phyloP scores from a whole-genome alignment of 2,888 invertebrate species.

The Nematopogon swammerdamellus region DNA sequence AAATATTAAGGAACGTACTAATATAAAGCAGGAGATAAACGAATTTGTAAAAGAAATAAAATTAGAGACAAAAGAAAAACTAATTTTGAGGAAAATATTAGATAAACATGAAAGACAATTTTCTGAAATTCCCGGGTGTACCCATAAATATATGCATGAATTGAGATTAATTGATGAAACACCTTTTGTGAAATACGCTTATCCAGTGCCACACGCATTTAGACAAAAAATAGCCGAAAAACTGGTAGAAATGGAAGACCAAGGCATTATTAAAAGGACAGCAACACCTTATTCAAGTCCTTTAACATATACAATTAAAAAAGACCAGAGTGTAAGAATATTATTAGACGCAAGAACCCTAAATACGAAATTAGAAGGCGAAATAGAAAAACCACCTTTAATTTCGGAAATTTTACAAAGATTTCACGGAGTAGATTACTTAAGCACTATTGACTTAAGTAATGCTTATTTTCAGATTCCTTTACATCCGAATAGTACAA shows the following conservation, averaged over 20 bases:
- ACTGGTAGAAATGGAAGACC: slow-evolving; percentile 16
- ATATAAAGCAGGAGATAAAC: no score
- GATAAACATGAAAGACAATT: slow-evolving; percentile 3
- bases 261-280: slow-evolving; percentile 18
- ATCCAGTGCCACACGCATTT: slow-evolving; percentile 18
- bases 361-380: slow-evolving; percentile 17
- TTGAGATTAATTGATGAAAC: slow-evolving; percentile 12
- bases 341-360: slow-evolving; percentile 19
- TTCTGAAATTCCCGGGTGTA: slow-evolving; percentile 10
- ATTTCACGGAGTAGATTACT: slow-evolving; percentile 12
- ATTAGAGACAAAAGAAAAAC: no score
- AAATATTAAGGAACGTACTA: no score
- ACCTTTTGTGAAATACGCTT: slow-evolving; percentile 13
- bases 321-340: slow-evolving; percentile 17
- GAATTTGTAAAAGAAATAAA: no score
- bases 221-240: slow-evolving; percentile 15
- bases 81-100: no score
- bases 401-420: slow-evolving; percentile 14
- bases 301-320: slow-evolving; percentile 17
- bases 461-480: slow-evolving; percentile 14
- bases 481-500: slow-evolving; percentile 4
- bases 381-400: slow-evolving; percentile 15
- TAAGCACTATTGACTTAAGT: slow-evolving; percentile 11
- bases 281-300: slow-evolving; percentile 19
- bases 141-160: slow-evolving; percentile 13